Conservation (phyloP, 1,140 invertebrate genomes). For the Reticulitermes speratus region DNA sequence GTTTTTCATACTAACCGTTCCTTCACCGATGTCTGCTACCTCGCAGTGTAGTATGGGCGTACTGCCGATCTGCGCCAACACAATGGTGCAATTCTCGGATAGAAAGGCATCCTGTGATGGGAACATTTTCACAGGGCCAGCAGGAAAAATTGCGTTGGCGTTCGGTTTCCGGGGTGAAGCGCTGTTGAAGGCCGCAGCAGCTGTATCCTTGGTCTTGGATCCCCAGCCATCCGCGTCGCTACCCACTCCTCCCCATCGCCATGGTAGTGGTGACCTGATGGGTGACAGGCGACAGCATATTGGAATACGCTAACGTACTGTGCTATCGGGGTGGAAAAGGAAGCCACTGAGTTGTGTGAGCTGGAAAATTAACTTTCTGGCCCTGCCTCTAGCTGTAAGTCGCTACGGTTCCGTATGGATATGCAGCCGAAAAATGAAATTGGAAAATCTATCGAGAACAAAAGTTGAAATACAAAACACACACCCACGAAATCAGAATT, state of each 20-base stretch:
- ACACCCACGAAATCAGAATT: too few relatives aligned
- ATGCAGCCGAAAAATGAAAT: too few relatives aligned
- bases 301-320: neutral
- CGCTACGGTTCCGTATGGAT: too few relatives aligned
- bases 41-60: constrained; percentile 61
- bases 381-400: too few relatives aligned
- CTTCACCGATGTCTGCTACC: constrained; percentile 60
- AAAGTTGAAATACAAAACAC: too few relatives aligned
- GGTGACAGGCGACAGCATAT: neutral
- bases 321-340: too few relatives aligned
- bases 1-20: constrained; percentile 52
- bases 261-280: constrained; percentile 22
- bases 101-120: constrained; percentile 48
- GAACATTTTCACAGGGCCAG: neutral
- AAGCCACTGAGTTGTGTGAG: neutral
- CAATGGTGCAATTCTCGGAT: constrained; percentile 59
- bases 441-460: too few relatives aligned
- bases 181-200: neutral
- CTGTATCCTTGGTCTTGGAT: neutral
- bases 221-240: neutral
- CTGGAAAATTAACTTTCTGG: neutral
- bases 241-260: neutral
- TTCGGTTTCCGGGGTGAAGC: neutral
- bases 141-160: neutral
- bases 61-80: constrained; percentile 60